Conservation (phyloP, 1,140 invertebrate species). For the Atta texana region DNA sequence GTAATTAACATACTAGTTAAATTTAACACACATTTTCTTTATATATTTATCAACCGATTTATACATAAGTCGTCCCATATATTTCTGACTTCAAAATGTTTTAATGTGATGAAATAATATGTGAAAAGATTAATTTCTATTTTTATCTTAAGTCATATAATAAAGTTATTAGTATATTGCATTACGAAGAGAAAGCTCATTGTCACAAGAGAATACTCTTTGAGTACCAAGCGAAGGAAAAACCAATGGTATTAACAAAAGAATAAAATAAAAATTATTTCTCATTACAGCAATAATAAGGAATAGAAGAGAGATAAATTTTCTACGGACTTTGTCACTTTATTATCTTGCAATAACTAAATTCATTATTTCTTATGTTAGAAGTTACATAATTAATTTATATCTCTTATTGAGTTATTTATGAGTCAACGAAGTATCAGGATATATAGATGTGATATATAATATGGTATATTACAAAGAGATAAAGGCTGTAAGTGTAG, state of each 20-base stretch:
- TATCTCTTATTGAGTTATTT: neutral
- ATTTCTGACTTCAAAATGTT: neutral
- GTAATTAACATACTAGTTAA: neutral
- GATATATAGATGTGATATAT: neutral
- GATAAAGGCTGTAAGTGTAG: neutral
- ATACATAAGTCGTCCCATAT: no score
- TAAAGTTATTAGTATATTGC: neutral
- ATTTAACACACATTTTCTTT: neutral
- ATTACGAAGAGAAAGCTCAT: neutral
- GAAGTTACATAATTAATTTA: neutral
- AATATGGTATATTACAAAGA: neutral
- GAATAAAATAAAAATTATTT: neutral
- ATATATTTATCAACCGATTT: neutral
- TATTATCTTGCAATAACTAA: constrained; percentile 4
- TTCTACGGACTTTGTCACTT: neutral
- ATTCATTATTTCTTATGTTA: neutral
- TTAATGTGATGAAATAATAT: neutral
- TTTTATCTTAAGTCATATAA: constrained; percentile 5
- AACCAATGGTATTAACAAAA: neutral
- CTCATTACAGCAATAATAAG: neutral
- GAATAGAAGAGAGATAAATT: neutral
- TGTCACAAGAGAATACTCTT: neutral
- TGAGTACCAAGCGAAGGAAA: neutral
- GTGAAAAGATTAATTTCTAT: neutral
- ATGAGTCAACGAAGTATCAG: neutral